These are phyloP conservation scores for Austrolebias charrua DNA, from an alignment of 2,797 vertebrate species.

Conservation along the genomic window DNA sequence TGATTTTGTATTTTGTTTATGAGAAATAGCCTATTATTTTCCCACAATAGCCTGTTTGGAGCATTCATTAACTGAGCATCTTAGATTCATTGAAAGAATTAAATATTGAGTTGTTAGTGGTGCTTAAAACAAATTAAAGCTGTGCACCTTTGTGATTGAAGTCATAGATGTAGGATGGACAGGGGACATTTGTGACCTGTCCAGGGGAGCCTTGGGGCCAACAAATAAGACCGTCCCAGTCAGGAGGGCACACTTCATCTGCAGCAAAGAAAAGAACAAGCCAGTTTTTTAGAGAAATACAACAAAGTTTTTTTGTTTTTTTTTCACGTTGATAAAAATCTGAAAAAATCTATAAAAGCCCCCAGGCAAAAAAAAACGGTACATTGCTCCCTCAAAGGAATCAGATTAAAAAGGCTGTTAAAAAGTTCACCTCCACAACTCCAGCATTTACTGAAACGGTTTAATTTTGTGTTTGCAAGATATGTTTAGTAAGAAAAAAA, in stretches of 20 bases:
- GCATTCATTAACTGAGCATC: too few species aligned
- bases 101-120: not conserved
- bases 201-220: constrained; percentile 88
- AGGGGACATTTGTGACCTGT: constrained; percentile 78
- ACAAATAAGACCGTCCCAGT: constrained; percentile 91
- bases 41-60: too few species aligned
- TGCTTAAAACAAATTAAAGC: not conserved
- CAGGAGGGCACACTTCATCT: constrained; percentile 85
- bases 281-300: not conserved
- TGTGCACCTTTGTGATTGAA: constrained; percentile 89
- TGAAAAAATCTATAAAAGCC: too few species aligned
- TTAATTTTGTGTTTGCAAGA: not conserved
- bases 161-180: constrained; percentile 88
- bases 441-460: not conserved
- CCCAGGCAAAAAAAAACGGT: not conserved
- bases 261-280: constrained; percentile 14
- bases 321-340: too few species aligned
- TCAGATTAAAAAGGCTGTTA: too few species aligned
- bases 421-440: too few species aligned
- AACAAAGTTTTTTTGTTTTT: too few species aligned
- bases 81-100: too few species aligned
- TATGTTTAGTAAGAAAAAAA: not conserved
- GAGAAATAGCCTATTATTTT: too few species aligned
- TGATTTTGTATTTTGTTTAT: too few species aligned
- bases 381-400: too few species aligned